Conservation (phyloP, 2,113 vertebrate species). For the Steatornis caripensis region DNA sequence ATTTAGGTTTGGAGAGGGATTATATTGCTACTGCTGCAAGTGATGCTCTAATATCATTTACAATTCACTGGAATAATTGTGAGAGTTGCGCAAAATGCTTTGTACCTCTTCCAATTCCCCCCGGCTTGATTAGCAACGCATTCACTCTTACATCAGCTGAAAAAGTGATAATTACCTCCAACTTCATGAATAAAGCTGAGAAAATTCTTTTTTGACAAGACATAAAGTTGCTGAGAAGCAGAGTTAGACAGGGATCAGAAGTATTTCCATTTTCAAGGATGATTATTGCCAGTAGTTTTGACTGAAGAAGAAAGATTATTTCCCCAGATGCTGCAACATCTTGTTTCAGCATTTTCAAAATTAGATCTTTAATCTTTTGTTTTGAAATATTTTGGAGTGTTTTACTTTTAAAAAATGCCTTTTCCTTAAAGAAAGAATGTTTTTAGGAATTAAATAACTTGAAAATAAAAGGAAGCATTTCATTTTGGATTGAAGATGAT, state of each 20-base stretch:
- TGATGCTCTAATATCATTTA: neutral
- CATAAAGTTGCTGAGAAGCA: conserved; percentile 33
- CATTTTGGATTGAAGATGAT: neutral
- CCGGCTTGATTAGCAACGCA: neutral
- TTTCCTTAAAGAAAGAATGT: neutral
- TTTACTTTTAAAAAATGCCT: neutral
- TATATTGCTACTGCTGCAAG: neutral
- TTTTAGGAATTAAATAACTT: neutral
- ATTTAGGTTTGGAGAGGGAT: neutral
- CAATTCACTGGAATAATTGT: neutral
- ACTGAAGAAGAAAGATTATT: conserved; percentile 41
- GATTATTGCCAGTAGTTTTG: conserved; percentile 32
- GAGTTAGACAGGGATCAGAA: conserved; percentile 3
- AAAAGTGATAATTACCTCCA: neutral
- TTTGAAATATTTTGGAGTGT: neutral
- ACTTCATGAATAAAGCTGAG: conserved; percentile 16
- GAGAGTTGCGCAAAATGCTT: neutral
- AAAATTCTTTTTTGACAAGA: conserved; percentile 5
- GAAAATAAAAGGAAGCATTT: neutral
- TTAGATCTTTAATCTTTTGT: neutral
- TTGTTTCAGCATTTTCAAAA: conserved; percentile 41
- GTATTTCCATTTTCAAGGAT: conserved; percentile 36
- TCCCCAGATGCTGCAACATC: conserved; percentile 35
- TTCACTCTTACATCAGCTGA: neutral
- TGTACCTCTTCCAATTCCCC: neutral